Evolutionary conservation across 2,888 invertebrate genomes (phyloP), one percentile per base, ranked within the genome.

Genomic region (Agriopis leucophaearia): DNA sequence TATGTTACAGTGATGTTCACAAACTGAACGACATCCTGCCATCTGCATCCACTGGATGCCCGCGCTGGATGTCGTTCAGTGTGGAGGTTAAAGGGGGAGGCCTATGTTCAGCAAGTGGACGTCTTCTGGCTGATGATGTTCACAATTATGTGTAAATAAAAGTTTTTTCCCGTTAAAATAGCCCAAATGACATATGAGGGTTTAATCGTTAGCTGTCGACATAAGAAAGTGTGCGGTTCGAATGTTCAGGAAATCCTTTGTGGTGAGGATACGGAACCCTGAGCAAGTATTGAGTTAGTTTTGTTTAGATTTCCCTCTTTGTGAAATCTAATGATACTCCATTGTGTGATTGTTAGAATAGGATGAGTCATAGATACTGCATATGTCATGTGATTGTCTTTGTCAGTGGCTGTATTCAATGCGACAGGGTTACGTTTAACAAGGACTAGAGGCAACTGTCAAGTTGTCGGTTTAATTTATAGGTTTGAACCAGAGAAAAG

Each of bases 211-310:
- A 18, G 8, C 8, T 27, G 55, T 42, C 55, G 55, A 18, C 82
- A 82, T 79, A 83, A 86, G 85, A 88, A 88, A 88, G 87, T 83
- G 79, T 89, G 91, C 83, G 91, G 91, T 90, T 85, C 80, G 73
- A 75, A 68, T 74, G 71, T 84, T 78, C 79, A 89, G 91, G 91
- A 91, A 90, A 88, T 86, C 82, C 80, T 69, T 69, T 82, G 82
- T 82, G 78, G 72, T 82, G 82, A 81, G 78, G 72, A 71, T 70
- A 74, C 72, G 74, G 76, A 76, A 73, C 73, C 61, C 67, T 71
- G 71, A 63, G 55, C 71, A 71, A 69, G 51, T 70, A 70, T 73
- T 73, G 74, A 74, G 63, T 69, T 71, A 73, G 66, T 69, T 71
- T 74, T 71, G 72, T 74, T 48, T 58, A 64, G 64, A 63, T 66